Evolutionary conservation across 2,797 vertebrate species (phyloP), one percentile per base, ranked within the genome.

Genomic region (Intellagama lesueurii): DNA sequence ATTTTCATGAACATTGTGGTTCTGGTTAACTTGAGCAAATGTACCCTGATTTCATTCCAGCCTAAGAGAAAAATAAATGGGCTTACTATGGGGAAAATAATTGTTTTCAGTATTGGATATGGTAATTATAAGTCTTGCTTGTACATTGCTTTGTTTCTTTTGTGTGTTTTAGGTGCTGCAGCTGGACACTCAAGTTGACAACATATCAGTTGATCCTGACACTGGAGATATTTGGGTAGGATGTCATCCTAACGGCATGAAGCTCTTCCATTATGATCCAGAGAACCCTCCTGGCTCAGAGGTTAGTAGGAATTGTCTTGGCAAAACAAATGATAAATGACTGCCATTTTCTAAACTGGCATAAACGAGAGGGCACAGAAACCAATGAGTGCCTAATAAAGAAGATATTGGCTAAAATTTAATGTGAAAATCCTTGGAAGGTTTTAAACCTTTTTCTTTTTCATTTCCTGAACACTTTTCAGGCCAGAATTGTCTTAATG

Each of bases 151-250:
- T 90, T 4, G 72, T 73, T 22, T 35, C 83, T 72, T 80, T 1
- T 85, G 1, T 89, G 91, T 93, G 85, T 66, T 86, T 77, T 52
- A 99, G 98, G 92, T 90, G 0, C 91, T 99, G 87, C 94, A 97
- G 35, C 92, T 98, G 90, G 98, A 97, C 84, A 97, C 98, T 0
- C 90, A 98, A 26, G 92, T 96, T 0, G 98, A 98, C 96, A 99
- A 99, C 89, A 85, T 99, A 40, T 98, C 96, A 89, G 89, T 99
- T 16, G 98, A 99, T 56, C 96, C 96, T 87, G 94, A 94, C 85
- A 98, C 97, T 4, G 98, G 98, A 40, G 98, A 98, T 89, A 92
- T 99, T 93, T 99, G 98, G 98, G 60, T 93, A 49, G 98, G 98
- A 72, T 98, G 98, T 93, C 98, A 98, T 92, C 97, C 98, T 16